Evolutionary conservation across 2,888 invertebrate species (phyloP).

Genomic region (Oscheius sp.): DNA sequence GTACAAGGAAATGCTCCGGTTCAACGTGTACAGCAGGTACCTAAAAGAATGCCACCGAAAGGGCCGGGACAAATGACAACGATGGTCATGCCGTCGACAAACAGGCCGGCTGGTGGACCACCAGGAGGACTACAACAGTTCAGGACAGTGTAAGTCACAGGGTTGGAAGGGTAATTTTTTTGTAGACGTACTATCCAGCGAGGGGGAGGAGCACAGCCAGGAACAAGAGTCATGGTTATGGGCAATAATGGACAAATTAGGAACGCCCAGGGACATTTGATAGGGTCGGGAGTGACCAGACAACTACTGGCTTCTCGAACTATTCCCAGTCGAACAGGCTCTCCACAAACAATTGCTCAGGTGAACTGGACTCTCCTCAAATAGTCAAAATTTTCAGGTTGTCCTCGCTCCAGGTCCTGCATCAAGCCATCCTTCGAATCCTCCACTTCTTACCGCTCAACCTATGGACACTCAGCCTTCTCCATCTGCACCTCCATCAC

Average conservation of each 20-base stretch:
- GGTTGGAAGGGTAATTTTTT: neutral
- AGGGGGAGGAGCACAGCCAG: neutral
- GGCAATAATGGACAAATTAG: neutral
- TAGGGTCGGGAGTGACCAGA: neutral
- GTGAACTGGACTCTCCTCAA: no score
- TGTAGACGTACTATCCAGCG: slow-evolving; percentile 3
- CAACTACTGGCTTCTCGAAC: slow-evolving; percentile 3
- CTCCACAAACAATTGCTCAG: slow-evolving; percentile 30
- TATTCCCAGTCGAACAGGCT: neutral
- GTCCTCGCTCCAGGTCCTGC: no score
- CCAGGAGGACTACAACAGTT: slow-evolving; percentile 15
- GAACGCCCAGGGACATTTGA: neutral
- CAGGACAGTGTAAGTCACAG: slow-evolving; percentile 1
- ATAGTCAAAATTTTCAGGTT: no score
- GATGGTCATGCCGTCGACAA: slow-evolving; percentile 12
- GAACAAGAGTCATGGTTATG: slow-evolving; percentile 29
- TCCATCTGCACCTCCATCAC: no score
- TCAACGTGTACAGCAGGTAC: slow-evolving; percentile 3
- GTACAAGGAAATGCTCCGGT: neutral
- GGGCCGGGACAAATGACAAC: neutral
- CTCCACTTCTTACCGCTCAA: no score
- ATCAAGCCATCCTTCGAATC: no score
- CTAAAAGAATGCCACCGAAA: slow-evolving; percentile 9
- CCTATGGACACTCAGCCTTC: no score
- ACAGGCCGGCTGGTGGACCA: neutral